phyloP scores from a whole-genome alignment of 2,888 invertebrate genomes.

The Tipula unca region DNA sequence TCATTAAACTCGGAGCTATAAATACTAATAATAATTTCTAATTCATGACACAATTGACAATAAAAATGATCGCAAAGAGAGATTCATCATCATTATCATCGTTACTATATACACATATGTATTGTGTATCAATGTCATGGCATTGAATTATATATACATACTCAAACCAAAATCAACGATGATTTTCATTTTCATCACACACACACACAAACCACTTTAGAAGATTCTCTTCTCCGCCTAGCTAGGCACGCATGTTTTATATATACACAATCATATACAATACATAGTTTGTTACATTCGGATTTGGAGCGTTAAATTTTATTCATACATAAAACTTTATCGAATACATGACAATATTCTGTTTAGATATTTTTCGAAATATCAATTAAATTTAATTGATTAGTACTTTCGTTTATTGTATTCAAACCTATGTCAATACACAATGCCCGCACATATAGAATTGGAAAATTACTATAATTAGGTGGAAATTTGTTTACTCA shows the following conservation, averaged over 20 bases:
- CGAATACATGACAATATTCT: slow-evolving; percentile 14
- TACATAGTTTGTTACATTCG: slow-evolving; percentile 2
- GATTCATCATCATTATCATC: background rate
- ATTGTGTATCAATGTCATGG: slow-evolving; percentile 14
- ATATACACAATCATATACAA: background rate
- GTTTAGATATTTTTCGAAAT: background rate
- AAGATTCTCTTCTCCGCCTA: background rate
- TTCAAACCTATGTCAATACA: background rate
- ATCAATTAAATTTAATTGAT: background rate
- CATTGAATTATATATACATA: background rate
- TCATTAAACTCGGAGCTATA: background rate
- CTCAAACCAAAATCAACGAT: background rate
- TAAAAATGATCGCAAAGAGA: background rate
- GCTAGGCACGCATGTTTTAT: background rate
- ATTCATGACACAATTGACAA: background rate
- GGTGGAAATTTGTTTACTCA: background rate
- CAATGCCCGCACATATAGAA: background rate
- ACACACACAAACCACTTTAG: background rate
- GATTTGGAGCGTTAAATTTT: background rate
- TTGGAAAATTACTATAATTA: background rate
- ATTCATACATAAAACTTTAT: background rate
- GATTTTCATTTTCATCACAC: background rate
- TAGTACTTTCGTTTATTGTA: background rate
- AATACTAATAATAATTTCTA: background rate
- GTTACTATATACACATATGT: background rate